Conservation (phyloP, 2,797 vertebrate genomes). For the Chelidonichthys spinosus region DNA sequence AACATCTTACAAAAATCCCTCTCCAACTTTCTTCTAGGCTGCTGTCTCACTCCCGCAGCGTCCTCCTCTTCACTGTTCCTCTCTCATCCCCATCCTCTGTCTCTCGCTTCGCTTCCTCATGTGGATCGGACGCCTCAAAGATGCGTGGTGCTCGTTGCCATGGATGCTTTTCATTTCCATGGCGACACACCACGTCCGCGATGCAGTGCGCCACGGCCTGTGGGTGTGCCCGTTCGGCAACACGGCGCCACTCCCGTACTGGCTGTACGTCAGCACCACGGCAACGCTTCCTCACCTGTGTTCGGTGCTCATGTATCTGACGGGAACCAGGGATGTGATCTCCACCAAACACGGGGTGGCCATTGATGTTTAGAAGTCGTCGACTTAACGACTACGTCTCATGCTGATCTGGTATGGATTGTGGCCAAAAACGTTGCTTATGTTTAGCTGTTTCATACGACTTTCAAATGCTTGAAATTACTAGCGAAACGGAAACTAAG, state of each 20-base stretch:
- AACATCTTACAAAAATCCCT: neutral
- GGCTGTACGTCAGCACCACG: constrained; percentile 93
- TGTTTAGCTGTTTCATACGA: constrained; percentile 6
- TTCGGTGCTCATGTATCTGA: constrained; percentile 95
- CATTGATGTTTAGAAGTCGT: constrained; percentile 88
- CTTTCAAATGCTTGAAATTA: constrained; percentile 35
- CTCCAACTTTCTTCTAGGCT: constrained; percentile 79
- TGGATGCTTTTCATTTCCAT: constrained; percentile 97
- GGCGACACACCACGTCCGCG: constrained; percentile 94
- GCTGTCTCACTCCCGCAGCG: constrained; percentile 91
- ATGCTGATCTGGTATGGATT: neutral
- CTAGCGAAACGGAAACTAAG: neutral
- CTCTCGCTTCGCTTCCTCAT: constrained; percentile 90
- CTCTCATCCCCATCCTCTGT: constrained; percentile 90
- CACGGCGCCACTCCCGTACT: constrained; percentile 93
- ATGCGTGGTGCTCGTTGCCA: constrained; percentile 95
- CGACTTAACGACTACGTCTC: accelerated
- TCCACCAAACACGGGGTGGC: constrained; percentile 92
- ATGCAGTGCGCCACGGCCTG: constrained; percentile 92
- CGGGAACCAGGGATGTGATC: constrained; percentile 92
- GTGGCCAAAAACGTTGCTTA: neutral
- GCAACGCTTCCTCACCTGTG: constrained; percentile 94
- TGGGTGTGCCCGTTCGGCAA: constrained; percentile 96
- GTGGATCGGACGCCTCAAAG: constrained; percentile 92
- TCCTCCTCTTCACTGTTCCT: constrained; percentile 95